Evolutionary conservation across 2,797 vertebrate species (phyloP), one percentile per base, ranked within the genome.

Genomic region (Enteromius fasciolatus): DNA sequence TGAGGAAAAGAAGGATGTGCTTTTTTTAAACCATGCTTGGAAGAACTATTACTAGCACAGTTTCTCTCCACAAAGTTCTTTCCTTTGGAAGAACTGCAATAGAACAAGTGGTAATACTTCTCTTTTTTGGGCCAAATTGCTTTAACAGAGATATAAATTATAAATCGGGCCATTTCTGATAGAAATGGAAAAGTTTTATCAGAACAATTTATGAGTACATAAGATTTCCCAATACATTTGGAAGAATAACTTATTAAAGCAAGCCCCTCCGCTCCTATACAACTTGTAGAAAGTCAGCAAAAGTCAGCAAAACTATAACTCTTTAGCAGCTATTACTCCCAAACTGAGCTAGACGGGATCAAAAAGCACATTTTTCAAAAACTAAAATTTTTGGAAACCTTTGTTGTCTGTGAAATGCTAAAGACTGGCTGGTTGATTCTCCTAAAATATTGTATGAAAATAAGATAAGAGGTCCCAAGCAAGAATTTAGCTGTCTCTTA

Each of bases 1-100:
- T 79, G 66, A 80, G 46, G 72, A 46, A 54, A 31, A 50, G 54
- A 44, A 70, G 82, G 57, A 67, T 20, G 69, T 80, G 78, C 67
- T 73, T 72, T 75, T 76, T 54, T 80, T 70, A 69, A 77, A 83
- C 74, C 50, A 33, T 59, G 23, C 59, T 46, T 48, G 23, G 61
- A 64, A 64, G 59, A 66, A 78, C 50, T 76, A 75, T 41, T 75
- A 41, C 52, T 25, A 76, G 33, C 52, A 18, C 52, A 0, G 17
- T 59, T 25, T 75, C 52, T 59, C 52, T 59, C 36, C 54, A 59
- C 54, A 76, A 10, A 76, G 73, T 54, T 41, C 14, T 75, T 59
- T 59, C 33, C 52, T 75, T 41, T 39, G 72, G 31, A 64, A 63
- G 57, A 57, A 44, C 15, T 76, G 54, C 54, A 41, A 63, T 18